Conservation (phyloP, 2,797 vertebrate genomes). For the Limosa lapponica region DNA sequence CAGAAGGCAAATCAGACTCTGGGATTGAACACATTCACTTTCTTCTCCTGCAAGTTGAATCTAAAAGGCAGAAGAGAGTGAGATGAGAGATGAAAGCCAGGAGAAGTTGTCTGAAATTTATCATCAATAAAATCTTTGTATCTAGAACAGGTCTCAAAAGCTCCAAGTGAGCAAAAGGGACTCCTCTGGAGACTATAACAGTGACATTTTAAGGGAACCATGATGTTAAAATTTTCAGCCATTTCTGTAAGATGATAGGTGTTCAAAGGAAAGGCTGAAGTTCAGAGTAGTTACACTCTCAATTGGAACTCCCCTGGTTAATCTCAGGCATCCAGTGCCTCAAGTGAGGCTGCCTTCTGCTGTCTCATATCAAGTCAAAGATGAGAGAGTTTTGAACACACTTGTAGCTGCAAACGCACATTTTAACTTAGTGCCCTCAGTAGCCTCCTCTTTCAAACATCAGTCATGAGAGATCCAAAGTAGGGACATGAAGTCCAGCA, state of each 20-base stretch:
- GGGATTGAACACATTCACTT: background rate
- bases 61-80: background rate
- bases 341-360: background rate
- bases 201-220: background rate
- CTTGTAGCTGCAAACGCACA: background rate
- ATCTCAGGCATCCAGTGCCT: background rate
- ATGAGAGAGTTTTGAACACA: background rate
- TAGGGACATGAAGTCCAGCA: background rate
- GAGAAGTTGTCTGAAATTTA: background rate
- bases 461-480: background rate
- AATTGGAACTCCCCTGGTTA: background rate
- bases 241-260: background rate
- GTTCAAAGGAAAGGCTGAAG: slow-evolving; percentile 19
- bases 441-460: background rate
- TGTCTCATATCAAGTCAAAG: background rate
- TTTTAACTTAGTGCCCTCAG: background rate
- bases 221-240: background rate
- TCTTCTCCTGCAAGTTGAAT: background rate
- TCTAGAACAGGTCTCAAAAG: background rate
- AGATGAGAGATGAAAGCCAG: background rate
- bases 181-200: background rate
- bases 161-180: background rate
- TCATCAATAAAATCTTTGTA: background rate
- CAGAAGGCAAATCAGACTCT: background rate
- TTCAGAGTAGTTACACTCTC: background rate